These are phyloP conservation scores for Nomada flava DNA, from an alignment of 2,888 invertebrate genomes.

Conservation along the genomic window DNA sequence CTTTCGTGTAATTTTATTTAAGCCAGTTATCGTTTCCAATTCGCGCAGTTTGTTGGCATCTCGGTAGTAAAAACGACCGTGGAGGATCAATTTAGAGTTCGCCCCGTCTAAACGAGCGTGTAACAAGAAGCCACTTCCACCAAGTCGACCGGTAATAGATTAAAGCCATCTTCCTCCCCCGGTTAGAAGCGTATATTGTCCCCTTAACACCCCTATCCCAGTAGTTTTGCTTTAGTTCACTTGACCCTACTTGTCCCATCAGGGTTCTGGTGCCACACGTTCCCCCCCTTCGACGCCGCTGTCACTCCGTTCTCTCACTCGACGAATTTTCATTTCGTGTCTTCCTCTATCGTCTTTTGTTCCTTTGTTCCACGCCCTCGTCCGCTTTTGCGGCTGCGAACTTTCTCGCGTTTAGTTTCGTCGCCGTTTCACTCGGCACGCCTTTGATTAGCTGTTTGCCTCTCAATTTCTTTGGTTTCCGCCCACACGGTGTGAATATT, in stretches of 20 bases:
- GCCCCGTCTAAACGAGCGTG: slow-evolving; percentile 72
- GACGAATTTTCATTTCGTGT: slow-evolving; percentile 30
- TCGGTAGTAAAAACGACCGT: slow-evolving; percentile 4
- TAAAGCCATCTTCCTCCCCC: slow-evolving; percentile 81
- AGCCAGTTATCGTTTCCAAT: slow-evolving; percentile 17
- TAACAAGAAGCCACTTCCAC: slow-evolving; percentile 83
- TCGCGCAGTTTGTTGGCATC: slow-evolving; percentile 28
- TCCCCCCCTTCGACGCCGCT: slow-evolving; percentile 59
- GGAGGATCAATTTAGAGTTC: slow-evolving; percentile 59
- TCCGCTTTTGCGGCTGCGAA: slow-evolving; percentile 17
- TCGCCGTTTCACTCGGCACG: slow-evolving; percentile 20
- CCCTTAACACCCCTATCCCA: slow-evolving; percentile 80
- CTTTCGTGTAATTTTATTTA: background rate
- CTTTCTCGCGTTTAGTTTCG: slow-evolving; percentile 38
- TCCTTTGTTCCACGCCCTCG: slow-evolving; percentile 26
- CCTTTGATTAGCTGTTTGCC: slow-evolving; percentile 40
- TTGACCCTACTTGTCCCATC: slow-evolving; percentile 81
- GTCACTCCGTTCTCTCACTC: slow-evolving; percentile 29
- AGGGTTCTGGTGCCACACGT: slow-evolving; percentile 58
- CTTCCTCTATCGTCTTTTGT: slow-evolving; percentile 13
- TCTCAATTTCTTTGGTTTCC: slow-evolving; percentile 21
- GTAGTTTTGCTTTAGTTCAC: slow-evolving; percentile 80
- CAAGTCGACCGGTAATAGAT: slow-evolving; percentile 80
- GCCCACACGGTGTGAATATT: background rate
- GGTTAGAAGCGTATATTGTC: slow-evolving; percentile 77